Evolutionary conservation across 2,113 vertebrate genomes (phyloP).

Genomic region (Tylochromis polylepis): DNA sequence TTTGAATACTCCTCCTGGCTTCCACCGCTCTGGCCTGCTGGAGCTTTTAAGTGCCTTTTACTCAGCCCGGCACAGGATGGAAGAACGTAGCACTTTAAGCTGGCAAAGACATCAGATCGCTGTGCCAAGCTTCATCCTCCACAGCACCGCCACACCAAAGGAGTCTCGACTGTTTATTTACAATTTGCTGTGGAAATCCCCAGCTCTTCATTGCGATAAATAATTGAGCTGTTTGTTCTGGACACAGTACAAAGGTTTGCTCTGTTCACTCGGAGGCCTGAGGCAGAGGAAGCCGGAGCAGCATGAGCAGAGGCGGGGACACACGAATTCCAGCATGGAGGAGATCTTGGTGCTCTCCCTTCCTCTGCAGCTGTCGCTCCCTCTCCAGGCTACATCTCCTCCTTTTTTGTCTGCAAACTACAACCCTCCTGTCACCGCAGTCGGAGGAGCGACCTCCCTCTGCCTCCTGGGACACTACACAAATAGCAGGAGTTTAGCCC

Average conservation of each 20-base stretch:
- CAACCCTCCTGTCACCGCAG: constrained; percentile 57
- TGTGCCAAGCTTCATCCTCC: constrained; percentile 39
- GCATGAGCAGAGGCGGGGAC: constrained; percentile 32
- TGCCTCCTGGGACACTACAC: constrained; percentile 50
- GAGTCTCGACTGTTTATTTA: constrained; percentile 70
- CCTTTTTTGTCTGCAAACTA: constrained; percentile 46
- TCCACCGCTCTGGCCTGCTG: constrained; percentile 16
- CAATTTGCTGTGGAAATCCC: constrained; percentile 71
- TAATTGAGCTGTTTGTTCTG: constrained; percentile 75
- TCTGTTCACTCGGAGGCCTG: constrained; percentile 24
- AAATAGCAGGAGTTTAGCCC: constrained; percentile 68
- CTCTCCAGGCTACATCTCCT: constrained; percentile 62
- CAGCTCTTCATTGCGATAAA: constrained; percentile 62
- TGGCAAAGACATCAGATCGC: constrained; percentile 33
- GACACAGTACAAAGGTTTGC: constrained; percentile 70
- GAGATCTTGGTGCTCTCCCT: constrained; percentile 57
- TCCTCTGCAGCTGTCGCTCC: constrained; percentile 68
- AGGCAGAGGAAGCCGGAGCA: constrained; percentile 59
- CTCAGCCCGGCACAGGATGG: constrained; percentile 45
- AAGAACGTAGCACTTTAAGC: constrained; percentile 37
- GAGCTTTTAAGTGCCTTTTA: constrained; percentile 50
- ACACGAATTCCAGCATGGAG: constrained; percentile 22
- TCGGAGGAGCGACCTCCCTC: constrained; percentile 49
- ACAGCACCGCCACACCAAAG: constrained; percentile 15
- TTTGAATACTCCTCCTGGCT: constrained; percentile 30